These are phyloP conservation scores for Lipophrys pholis DNA, from an alignment of 2,113 vertebrate species.

Conservation along the genomic window DNA sequence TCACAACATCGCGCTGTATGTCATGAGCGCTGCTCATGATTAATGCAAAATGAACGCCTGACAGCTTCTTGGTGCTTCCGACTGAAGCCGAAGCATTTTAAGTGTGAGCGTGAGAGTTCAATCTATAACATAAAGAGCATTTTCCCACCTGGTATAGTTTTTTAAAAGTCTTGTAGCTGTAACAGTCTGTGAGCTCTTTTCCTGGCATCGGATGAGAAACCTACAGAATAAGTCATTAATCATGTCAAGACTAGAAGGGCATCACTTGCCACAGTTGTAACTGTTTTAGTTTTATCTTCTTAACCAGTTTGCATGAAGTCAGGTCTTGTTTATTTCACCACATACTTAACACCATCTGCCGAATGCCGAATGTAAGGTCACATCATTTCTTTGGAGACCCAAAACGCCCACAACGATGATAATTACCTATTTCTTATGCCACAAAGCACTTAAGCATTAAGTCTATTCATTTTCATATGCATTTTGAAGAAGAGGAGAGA, in stretches of 20 bases:
- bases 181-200: conserved; percentile 15
- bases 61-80: not conserved
- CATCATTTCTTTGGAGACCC: conserved; percentile 1
- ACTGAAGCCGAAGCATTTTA: not conserved
- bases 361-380: not conserved
- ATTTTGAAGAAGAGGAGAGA: conserved; percentile 39
- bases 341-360: not conserved
- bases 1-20: not conserved
- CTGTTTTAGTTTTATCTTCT: conserved; percentile 1
- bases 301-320: not conserved
- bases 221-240: conserved; percentile 43
- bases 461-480: conserved; percentile 32
- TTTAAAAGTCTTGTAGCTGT: not conserved
- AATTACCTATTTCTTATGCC: conserved; percentile 33
- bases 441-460: conserved; percentile 25
- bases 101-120: not conserved
- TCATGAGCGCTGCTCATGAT: no score
- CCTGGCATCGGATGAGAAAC: conserved; percentile 19
- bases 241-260: conserved; percentile 19
- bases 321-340: conserved; percentile 9
- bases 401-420: conserved; percentile 4
- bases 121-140: conserved; percentile 5
- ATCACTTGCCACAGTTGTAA: not conserved
- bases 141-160: conserved; percentile 12
- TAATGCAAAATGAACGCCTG: no score